Evolutionary conservation across 2,888 invertebrate genomes (phyloP).

Genomic region (Cyrtodaria siliqua): DNA sequence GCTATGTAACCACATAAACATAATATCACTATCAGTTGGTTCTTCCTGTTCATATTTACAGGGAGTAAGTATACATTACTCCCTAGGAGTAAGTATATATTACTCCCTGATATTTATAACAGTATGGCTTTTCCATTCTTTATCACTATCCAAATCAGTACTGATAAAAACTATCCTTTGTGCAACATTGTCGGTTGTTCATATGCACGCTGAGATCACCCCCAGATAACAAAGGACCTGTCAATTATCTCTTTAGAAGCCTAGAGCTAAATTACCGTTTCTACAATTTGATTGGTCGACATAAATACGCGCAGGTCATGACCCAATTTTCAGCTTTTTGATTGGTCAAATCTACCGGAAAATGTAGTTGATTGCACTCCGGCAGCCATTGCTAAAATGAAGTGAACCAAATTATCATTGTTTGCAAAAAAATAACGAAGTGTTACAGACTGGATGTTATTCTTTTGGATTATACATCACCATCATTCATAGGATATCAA

Average conservation of each 20-base stretch:
- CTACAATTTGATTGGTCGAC: slow-evolving; percentile 46
- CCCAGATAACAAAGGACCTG: slow-evolving; percentile 54
- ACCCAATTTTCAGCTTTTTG: slow-evolving; percentile 28
- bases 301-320: slow-evolving; percentile 27
- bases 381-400: slow-evolving; percentile 65
- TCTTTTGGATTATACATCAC: slow-evolving; percentile 30
- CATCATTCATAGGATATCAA: slow-evolving; percentile 18
- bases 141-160: too few species aligned
- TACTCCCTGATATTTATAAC: too few species aligned
- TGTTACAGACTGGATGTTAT: slow-evolving; percentile 39
- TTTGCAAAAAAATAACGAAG: slow-evolving; percentile 18
- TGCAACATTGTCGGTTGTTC: neutral
- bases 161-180: too few species aligned
- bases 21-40: too few species aligned
- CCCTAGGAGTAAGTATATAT: too few species aligned
- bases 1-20: too few species aligned
- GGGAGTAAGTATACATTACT: too few species aligned
- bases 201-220: slow-evolving; percentile 34
- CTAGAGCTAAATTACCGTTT: slow-evolving; percentile 48
- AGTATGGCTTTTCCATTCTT: too few species aligned
- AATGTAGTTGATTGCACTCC: slow-evolving; percentile 64
- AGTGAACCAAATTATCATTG: slow-evolving; percentile 62
- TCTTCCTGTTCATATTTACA: too few species aligned
- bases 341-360: slow-evolving; percentile 64
- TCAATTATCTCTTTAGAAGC: slow-evolving; percentile 55